Evolutionary conservation across 2,113 vertebrate species (phyloP), one percentile per base, ranked within the genome.

Genomic region (Spheniscus mendiculus): DNA sequence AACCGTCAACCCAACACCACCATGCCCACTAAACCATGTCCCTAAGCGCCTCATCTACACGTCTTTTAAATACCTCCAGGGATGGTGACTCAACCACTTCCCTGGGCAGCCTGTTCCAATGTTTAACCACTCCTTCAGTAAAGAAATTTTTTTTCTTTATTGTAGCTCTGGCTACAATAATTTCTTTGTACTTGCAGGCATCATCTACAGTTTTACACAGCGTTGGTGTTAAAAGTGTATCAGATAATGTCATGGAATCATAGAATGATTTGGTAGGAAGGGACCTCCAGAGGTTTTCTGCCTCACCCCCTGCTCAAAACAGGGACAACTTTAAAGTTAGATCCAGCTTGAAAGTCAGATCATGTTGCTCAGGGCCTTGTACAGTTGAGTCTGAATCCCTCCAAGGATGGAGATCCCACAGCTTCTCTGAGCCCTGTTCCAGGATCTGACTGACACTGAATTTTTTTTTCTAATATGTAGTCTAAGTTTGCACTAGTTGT

Each of bases 131-230:
- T 42, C 42, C 7, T 42, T 42, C 42, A 42, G 42, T 42, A 42
- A 42, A 15, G 42, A 42, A 15, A 15, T 42, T 42, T 42, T 42
- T 42, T 42, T 42, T 42, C 42, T 42, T 42, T 42, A 42, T 42
- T 42, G 42, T 42, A 45, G 82, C 42, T 65, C 29, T 83, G 71
- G 25, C 29, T 56, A 9, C n/a, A 38, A 4, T 12, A 3, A 6
- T 20, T 25, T 17, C 20, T 53, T 27, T n/a, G 20, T 9, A 21
- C 34, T 69, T 0, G 0, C 6, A 22, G 49, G 1, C 15, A 11
- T 17, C 20, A 0, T 21, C 59, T 38, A 47, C 26, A 53, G 13
- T 23, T 71, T 58, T 45, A 5, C 52, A 32, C 32, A 50, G 78
- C 4, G 53, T 71, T 62, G 47, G 34, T 10, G 56, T 71, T 44